These are phyloP conservation scores for Tipula helvola DNA, from an alignment of 2,888 invertebrate genomes.

Conservation along the genomic window DNA sequence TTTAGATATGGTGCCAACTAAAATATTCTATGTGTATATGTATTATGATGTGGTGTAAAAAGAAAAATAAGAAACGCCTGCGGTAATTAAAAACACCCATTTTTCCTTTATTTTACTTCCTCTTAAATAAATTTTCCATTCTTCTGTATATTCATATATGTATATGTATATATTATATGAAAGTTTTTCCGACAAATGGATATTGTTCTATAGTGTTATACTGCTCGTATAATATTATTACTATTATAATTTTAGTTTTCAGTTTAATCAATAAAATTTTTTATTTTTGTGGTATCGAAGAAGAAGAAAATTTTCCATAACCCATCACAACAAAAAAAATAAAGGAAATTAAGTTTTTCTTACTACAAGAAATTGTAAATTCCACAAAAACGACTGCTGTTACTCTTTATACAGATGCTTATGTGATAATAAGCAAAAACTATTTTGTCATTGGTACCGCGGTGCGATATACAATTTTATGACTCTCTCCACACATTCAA, in stretches of 20 bases:
- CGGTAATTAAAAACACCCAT: background rate
- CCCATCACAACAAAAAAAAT: background rate
- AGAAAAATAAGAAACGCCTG: background rate
- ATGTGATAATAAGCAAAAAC: background rate
- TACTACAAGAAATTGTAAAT: background rate
- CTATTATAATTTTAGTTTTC: background rate
- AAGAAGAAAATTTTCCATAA: background rate
- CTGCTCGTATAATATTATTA: background rate
- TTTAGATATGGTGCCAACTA: background rate
- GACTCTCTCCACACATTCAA: background rate
- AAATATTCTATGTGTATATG: background rate
- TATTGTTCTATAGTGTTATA: background rate
- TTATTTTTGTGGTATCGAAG: background rate
- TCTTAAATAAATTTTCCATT: background rate
- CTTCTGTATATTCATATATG: background rate
- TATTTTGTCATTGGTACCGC: background rate
- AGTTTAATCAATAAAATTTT: background rate
- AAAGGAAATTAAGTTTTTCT: background rate
- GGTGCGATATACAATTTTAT: background rate
- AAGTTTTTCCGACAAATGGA: background rate
- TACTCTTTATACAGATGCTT: background rate
- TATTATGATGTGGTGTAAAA: background rate
- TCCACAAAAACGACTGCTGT: background rate
- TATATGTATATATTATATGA: too few relatives aligned
- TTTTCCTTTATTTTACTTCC: background rate